phyloP scores from a whole-genome alignment of 2,888 invertebrate genomes.

The Drosophila birchii region DNA sequence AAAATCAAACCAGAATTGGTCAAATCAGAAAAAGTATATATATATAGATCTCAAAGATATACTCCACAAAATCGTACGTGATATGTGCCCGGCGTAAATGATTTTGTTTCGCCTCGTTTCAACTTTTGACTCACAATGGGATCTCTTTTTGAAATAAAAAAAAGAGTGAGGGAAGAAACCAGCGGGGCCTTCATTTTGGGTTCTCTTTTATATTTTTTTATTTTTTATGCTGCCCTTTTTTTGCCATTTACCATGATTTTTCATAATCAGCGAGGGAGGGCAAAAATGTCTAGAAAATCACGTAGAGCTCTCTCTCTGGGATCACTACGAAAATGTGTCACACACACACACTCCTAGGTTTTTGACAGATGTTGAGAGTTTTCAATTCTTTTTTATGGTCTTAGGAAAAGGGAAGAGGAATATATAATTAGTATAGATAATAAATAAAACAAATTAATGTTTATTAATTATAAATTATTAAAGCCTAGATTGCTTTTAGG shows the following conservation, averaged over 20 bases:
- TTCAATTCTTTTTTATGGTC: background rate
- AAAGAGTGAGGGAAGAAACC: slow-evolving; percentile 40
- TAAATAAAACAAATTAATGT: no score
- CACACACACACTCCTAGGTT: slow-evolving; percentile 2
- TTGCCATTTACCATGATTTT: slow-evolving; percentile 73
- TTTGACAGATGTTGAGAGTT: slow-evolving; percentile 41
- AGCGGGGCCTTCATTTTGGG: slow-evolving; percentile 53
- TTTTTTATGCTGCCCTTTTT: slow-evolving; percentile 36
- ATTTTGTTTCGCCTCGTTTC: slow-evolving; percentile 62
- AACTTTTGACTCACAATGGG: slow-evolving; percentile 26
- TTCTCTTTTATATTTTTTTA: slow-evolving; percentile 12
- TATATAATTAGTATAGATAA: background rate
- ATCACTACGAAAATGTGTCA: slow-evolving; percentile 36
- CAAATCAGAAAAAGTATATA: slow-evolving; percentile 5
- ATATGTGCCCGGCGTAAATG: slow-evolving; percentile 68
- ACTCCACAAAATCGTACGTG: slow-evolving; percentile 70
- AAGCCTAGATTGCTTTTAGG: no score
- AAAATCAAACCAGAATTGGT: slow-evolving; percentile 47
- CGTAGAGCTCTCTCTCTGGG: slow-evolving; percentile 45
- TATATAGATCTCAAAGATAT: background rate
- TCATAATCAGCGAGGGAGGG: slow-evolving; percentile 68
- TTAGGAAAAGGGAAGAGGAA: background rate
- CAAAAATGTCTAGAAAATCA: slow-evolving; percentile 70
- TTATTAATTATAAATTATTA: background rate
- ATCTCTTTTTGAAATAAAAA: slow-evolving; percentile 2